These are phyloP conservation scores for Castor canadensis DNA, from an alignment of 2,113 vertebrate genomes.

Conservation along the genomic window DNA sequence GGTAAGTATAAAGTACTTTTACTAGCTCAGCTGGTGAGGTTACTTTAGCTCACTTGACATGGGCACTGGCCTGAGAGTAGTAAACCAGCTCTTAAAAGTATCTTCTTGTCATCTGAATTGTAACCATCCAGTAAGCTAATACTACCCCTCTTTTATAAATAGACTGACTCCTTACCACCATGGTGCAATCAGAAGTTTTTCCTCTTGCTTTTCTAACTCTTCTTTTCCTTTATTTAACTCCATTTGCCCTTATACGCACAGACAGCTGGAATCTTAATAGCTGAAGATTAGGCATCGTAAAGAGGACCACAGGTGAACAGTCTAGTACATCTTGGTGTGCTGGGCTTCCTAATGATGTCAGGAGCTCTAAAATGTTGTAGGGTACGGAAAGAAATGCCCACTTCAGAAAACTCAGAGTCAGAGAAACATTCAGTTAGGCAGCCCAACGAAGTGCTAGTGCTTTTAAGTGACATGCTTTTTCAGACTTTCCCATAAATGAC, in stretches of 20 bases:
- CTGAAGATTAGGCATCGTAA: constrained; percentile 40
- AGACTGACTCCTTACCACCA: constrained; percentile 46
- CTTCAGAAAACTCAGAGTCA: not conserved
- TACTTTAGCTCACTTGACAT: constrained; percentile 67
- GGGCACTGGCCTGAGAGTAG: constrained; percentile 56
- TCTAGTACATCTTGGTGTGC: not conserved
- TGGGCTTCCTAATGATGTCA: not conserved
- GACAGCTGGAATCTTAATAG: not conserved
- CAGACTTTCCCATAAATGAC: not conserved
- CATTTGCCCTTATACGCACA: not conserved
- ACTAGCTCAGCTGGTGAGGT: constrained; percentile 62
- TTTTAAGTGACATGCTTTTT: not conserved
- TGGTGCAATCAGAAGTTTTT: not conserved
- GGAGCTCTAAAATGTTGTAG: not conserved
- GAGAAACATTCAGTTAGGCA: not conserved
- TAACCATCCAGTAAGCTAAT: constrained; percentile 68
- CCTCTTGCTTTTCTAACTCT: not conserved
- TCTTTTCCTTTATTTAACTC: constrained; percentile 15
- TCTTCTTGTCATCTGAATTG: constrained; percentile 62
- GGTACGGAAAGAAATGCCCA: not conserved
- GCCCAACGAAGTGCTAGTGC: not conserved
- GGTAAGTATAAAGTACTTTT: constrained; percentile 61
- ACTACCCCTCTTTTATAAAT: constrained; percentile 72
- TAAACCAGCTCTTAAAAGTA: constrained; percentile 74
- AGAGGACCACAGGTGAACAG: constrained; percentile 38